Conservation (phyloP, 2,888 invertebrate species). For the Lasioglossum figueresi region DNA sequence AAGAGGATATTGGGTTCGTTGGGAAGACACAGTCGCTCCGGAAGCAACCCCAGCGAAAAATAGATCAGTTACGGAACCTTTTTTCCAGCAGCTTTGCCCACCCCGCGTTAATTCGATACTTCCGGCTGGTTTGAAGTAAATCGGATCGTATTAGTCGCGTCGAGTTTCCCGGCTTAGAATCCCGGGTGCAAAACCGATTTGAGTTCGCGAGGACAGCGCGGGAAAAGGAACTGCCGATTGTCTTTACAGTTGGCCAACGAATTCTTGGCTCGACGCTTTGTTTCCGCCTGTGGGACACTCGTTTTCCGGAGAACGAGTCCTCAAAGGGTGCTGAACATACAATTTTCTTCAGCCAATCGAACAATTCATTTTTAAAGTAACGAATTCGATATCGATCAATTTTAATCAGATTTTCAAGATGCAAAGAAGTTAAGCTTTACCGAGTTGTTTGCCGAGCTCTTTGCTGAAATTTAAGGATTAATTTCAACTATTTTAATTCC, state of each 20-base stretch:
- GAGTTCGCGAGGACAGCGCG: background rate
- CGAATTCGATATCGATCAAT: too few relatives aligned
- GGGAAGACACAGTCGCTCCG: background rate
- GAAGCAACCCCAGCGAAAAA: background rate
- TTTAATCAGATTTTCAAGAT: too few relatives aligned
- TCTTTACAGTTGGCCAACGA: background rate
- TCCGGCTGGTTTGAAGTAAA: slow-evolving; percentile 1
- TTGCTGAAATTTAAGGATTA: too few relatives aligned
- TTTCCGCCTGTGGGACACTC: background rate
- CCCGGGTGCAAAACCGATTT: background rate
- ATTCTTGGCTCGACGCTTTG: background rate
- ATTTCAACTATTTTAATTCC: too few relatives aligned
- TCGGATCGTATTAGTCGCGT: slow-evolving; percentile 18
- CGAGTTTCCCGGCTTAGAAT: background rate
- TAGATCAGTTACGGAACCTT: background rate
- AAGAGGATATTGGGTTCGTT: background rate
- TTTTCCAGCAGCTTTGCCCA: background rate
- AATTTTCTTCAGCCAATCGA: background rate
- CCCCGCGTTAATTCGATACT: slow-evolving; percentile 18
- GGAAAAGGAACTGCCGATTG: background rate
- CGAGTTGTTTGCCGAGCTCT: too few relatives aligned
- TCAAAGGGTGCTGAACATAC: background rate
- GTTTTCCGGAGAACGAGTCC: background rate
- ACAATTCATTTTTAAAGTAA: background rate
- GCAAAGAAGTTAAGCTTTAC: too few relatives aligned